These are phyloP conservation scores for Drosophila peninsularis DNA, from an alignment of 2,888 invertebrate genomes.

Conservation along the genomic window DNA sequence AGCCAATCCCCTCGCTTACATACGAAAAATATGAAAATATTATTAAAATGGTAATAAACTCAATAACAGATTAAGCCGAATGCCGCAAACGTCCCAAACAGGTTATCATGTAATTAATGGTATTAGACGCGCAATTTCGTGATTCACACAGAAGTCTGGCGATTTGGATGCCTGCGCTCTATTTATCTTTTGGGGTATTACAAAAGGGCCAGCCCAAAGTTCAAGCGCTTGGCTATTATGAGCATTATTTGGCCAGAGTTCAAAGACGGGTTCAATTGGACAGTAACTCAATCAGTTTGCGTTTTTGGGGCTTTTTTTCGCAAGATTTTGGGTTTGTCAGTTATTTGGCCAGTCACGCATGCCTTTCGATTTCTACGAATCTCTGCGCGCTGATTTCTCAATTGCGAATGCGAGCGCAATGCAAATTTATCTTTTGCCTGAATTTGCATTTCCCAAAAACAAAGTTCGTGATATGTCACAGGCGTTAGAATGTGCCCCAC, in stretches of 20 bases:
- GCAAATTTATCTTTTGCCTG: slow-evolving; percentile 65
- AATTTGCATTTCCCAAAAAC: slow-evolving; percentile 70
- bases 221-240: slow-evolving; percentile 43
- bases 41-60: slow-evolving; percentile 6
- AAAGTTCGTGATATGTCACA: slow-evolving; percentile 76
- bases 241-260: slow-evolving; percentile 26
- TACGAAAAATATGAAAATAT: not conserved
- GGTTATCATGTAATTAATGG: slow-evolving; percentile 14
- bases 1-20: not conserved
- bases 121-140: slow-evolving; percentile 8
- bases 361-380: slow-evolving; percentile 73
- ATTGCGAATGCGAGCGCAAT: slow-evolving; percentile 64
- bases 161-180: slow-evolving; percentile 33
- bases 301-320: not conserved
- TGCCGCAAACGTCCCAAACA: not conserved
- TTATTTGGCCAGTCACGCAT: slow-evolving; percentile 67
- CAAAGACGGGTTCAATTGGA: slow-evolving; percentile 49
- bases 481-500: slow-evolving; percentile 73
- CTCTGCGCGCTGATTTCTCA: slow-evolving; percentile 60
- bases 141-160: slow-evolving; percentile 16
- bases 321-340: slow-evolving; percentile 42
- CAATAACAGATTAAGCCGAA: not conserved
- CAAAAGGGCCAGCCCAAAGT: slow-evolving; percentile 44
- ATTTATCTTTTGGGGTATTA: slow-evolving; percentile 20
- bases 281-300: slow-evolving; percentile 30